Percentiles rank a stretch among this genome's conserved stretches.
Evolutionary conservation across 2,888 invertebrate species (phyloP).

Genomic region (Dynastes hyllus): DNA sequence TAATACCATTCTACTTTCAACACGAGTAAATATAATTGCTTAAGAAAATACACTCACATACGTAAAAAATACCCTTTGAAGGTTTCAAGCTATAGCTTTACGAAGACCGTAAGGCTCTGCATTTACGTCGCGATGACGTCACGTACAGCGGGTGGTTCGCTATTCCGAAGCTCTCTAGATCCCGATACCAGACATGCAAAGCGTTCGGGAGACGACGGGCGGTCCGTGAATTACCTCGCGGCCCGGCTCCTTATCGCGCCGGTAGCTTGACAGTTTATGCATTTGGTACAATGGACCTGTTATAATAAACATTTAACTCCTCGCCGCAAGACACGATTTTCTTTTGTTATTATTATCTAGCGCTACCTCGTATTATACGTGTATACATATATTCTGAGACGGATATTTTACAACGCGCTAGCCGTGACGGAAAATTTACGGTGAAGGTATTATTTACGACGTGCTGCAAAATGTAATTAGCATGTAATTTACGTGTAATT

Average conservation of each 20-base stretch:
- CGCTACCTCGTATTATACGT: too few relatives aligned
- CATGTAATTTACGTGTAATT: not conserved
- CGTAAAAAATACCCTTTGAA: too few relatives aligned
- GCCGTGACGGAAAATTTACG: constrained; percentile 7
- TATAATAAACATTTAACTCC: constrained; percentile 37
- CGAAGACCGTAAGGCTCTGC: too few relatives aligned
- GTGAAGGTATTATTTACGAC: constrained; percentile 10
- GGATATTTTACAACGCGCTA: not conserved
- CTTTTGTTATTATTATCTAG: constrained; percentile 25
- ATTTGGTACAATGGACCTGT: constrained; percentile 27
- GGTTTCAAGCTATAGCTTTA: too few relatives aligned
- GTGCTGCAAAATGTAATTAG: constrained; percentile 5
- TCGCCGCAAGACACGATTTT: constrained; percentile 23
- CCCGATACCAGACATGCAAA: constrained; percentile 49
- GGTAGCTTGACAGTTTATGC: constrained; percentile 34
- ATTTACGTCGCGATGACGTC: constrained; percentile 33
- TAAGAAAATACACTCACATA: too few relatives aligned
- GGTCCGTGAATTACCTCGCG: constrained; percentile 38
- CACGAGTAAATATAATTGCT: too few relatives aligned
- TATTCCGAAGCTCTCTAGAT: constrained; percentile 7
- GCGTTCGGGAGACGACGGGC: constrained; percentile 33
- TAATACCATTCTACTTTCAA: too few relatives aligned
- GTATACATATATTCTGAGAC: not conserved
- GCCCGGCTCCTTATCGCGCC: constrained; percentile 36
- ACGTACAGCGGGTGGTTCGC: constrained; percentile 43